Evolutionary conservation across 2,113 vertebrate genomes (phyloP).

Genomic region (Rhea americana): DNA sequence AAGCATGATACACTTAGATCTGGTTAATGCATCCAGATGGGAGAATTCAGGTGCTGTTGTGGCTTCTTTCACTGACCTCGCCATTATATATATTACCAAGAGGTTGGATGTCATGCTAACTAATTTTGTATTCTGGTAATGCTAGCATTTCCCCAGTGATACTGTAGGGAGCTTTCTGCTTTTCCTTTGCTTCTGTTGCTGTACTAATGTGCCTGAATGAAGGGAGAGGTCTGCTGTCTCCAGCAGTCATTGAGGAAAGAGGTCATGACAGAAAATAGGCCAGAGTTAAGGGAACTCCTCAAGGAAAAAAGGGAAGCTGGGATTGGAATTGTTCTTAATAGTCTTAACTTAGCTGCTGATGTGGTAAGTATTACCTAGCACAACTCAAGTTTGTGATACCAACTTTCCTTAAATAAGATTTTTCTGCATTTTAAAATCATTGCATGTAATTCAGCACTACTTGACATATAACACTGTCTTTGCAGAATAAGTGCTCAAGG

Average conservation of each 20-base stretch:
- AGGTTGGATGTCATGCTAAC: neutral
- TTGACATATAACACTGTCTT: conserved; percentile 2
- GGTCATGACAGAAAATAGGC: neutral
- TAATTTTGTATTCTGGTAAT: neutral
- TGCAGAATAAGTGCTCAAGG: conserved; percentile 42
- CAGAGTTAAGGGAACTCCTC: neutral
- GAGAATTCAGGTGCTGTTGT: neutral
- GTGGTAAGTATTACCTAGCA: neutral
- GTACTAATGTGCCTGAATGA: neutral
- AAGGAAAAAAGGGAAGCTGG: neutral
- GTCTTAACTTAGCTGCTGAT: neutral
- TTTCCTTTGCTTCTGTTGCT: neutral
- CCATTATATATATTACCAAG: neutral
- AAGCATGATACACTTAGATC: neutral
- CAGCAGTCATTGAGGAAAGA: neutral
- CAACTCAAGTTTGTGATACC: neutral
- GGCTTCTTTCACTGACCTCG: neutral
- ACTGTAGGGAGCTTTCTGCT: neutral
- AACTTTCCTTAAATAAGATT: conserved; percentile 23
- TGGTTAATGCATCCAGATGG: neutral
- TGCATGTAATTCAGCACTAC: neutral
- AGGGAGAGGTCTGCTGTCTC: neutral
- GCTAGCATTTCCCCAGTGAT: neutral
- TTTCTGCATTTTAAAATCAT: neutral
- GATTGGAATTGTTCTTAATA: neutral